phyloP scores from a whole-genome alignment of 2,797 vertebrate genomes.

The Typhlichthys eigenmanni region DNA sequence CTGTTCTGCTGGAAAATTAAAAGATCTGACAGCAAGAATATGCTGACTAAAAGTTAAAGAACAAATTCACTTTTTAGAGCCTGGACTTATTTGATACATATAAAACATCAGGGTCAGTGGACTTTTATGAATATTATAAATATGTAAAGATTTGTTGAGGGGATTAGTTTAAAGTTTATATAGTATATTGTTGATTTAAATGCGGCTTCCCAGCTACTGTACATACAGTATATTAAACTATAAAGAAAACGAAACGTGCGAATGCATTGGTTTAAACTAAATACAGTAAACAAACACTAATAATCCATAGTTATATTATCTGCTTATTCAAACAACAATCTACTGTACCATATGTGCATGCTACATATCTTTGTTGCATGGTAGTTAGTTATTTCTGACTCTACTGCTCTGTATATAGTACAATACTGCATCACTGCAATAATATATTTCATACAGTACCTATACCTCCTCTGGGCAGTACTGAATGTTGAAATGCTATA shows the following conservation, averaged over 20 bases:
- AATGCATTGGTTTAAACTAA: background rate
- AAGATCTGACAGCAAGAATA: conserved; percentile 32
- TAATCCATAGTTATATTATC: background rate
- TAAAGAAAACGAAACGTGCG: background rate
- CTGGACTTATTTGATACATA: conserved; percentile 11
- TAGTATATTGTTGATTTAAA: conserved; percentile 6
- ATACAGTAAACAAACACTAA: conserved; percentile 1
- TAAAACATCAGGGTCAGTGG: conserved; percentile 8
- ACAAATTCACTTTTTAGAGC: conserved; percentile 22
- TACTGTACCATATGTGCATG: conserved; percentile 2
- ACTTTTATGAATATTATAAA: conserved; percentile 14
- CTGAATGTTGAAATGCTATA: too few relatives aligned
- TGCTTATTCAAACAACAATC: conserved; percentile 1
- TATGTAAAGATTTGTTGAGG: conserved; percentile 1
- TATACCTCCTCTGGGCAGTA: too few relatives aligned
- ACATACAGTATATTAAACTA: background rate
- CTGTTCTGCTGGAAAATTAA: conserved; percentile 15
- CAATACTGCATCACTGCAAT: too few relatives aligned
- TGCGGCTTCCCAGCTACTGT: conserved; percentile 1
- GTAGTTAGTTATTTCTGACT: background rate
- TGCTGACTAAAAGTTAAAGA: conserved; percentile 32
- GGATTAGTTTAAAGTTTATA: conserved; percentile 3
- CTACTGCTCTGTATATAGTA: too few relatives aligned
- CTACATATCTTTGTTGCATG: conserved; percentile 2
- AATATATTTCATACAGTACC: too few relatives aligned